Conservation (phyloP, 2,113 vertebrate species). For the Benitochromis conjunctus region DNA sequence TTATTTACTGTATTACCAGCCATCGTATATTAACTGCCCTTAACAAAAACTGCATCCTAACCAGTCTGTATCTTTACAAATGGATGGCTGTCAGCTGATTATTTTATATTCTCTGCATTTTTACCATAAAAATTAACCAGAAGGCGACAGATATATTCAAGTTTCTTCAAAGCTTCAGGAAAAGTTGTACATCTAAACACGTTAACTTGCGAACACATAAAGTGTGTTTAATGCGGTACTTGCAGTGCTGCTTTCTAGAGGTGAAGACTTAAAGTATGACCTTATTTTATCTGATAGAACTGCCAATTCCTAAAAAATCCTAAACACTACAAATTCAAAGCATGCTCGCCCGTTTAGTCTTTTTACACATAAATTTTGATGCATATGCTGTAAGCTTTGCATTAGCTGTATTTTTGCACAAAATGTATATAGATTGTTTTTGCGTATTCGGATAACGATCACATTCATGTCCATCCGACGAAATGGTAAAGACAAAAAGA, state of each 20-base stretch:
- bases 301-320: neutral
- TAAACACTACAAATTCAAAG: constrained; percentile 2
- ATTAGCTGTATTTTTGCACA: neutral
- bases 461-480: neutral
- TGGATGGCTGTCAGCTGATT: neutral
- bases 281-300: neutral
- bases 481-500: neutral
- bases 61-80: neutral
- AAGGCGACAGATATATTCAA: neutral
- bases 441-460: neutral
- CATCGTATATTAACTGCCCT: neutral
- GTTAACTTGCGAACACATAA: neutral
- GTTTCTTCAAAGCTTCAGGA: neutral
- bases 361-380: neutral
- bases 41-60: neutral
- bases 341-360: neutral
- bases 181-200: neutral
- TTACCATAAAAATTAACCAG: neutral
- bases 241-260: neutral
- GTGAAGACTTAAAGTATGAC: neutral
- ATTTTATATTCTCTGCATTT: neutral
- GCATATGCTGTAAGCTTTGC: neutral
- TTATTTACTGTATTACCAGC: neutral
- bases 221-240: neutral
- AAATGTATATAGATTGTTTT: neutral